Percentiles rank a stretch among this genome's conserved stretches.
These are phyloP conservation scores for Danio tinwini DNA, from an alignment of 2,797 vertebrate genomes.

Conservation along the genomic window DNA sequence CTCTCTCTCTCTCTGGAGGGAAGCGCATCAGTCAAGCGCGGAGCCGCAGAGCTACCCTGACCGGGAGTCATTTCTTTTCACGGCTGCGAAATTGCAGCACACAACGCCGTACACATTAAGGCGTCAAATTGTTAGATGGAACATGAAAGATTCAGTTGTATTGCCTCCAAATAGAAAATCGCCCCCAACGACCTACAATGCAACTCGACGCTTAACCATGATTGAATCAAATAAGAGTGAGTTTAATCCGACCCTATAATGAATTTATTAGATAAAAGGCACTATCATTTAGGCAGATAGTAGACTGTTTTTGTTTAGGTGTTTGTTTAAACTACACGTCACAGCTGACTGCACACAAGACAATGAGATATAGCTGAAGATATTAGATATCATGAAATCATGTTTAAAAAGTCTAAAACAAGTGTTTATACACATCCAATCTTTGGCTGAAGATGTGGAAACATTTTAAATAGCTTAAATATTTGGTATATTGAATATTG, in stretches of 20 bases:
- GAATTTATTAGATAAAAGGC: constrained; percentile 40
- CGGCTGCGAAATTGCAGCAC: constrained; percentile 61
- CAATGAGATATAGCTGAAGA: constrained; percentile 7
- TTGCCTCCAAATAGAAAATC: constrained; percentile 68
- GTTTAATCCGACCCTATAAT: constrained; percentile 64
- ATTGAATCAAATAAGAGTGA: constrained; percentile 58
- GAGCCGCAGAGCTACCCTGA: constrained; percentile 58
- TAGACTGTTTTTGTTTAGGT: constrained; percentile 18
- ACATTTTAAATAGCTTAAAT: no score
- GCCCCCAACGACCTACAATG: constrained; percentile 64
- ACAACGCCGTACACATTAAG: constrained; percentile 69
- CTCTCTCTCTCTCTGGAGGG: constrained; percentile 51
- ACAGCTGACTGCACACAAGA: constrained; percentile 26
- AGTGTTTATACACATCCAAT: no score
- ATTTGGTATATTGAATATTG: neutral
- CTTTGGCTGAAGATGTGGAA: no score
- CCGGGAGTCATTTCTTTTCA: constrained; percentile 61
- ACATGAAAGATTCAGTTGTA: constrained; percentile 71
- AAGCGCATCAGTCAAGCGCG: constrained; percentile 61
- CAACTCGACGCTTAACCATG: constrained; percentile 57
- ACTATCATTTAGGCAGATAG: constrained; percentile 26
- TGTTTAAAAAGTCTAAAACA: no score
- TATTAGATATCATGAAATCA: neutral
- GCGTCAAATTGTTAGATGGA: constrained; percentile 67
- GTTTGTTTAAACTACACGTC: constrained; percentile 63